Conservation (phyloP, 2,113 vertebrate species). For the Trematocara stigmaticum region DNA sequence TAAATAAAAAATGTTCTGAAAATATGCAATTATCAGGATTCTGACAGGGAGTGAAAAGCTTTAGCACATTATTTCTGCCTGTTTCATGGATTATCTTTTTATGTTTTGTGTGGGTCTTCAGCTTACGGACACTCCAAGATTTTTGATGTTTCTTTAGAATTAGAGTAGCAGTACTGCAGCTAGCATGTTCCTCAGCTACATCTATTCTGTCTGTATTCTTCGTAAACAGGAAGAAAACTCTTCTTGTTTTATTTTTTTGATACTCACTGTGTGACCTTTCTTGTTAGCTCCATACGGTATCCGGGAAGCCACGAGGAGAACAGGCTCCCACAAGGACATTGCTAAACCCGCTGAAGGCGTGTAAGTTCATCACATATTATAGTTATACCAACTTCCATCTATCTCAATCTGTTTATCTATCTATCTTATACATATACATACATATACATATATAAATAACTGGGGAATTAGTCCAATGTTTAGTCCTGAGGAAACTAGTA, state of each 20-base stretch:
- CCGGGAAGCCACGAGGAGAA: slow-evolving; percentile 92
- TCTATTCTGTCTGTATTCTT: background rate
- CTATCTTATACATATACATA: background rate
- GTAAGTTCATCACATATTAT: slow-evolving; percentile 64
- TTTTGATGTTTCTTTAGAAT: background rate
- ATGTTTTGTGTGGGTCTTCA: background rate
- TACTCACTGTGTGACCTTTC: background rate
- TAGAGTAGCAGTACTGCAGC: background rate
- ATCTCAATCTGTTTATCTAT: background rate
- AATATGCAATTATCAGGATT: background rate
- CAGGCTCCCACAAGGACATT: slow-evolving; percentile 84
- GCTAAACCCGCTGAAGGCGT: slow-evolving; percentile 76
- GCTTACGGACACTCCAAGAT: background rate
- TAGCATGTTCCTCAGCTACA: background rate
- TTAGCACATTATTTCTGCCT: background rate
- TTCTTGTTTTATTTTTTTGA: background rate
- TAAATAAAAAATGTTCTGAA: background rate
- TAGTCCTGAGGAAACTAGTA: background rate
- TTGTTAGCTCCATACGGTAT: slow-evolving; percentile 91
- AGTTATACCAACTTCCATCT: background rate
- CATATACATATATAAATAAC: background rate
- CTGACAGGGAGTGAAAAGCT: background rate
- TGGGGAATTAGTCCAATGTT: background rate
- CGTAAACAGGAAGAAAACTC: background rate
- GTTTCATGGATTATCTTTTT: background rate